Evolutionary conservation across 2,888 invertebrate genomes (phyloP).

Genomic region (Tillus elongatus): DNA sequence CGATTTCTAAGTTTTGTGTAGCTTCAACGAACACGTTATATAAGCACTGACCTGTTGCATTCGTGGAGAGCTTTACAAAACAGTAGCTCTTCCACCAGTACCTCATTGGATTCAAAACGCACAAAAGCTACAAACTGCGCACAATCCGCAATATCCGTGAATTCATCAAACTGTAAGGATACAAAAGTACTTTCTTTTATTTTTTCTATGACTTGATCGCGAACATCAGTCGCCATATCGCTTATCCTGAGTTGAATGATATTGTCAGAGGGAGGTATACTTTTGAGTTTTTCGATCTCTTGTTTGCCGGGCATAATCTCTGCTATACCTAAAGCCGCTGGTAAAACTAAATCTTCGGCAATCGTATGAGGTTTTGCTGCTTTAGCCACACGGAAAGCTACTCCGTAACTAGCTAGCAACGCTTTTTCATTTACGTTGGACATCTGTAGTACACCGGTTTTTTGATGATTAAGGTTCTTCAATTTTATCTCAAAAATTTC

Average conservation of each 20-base stretch:
- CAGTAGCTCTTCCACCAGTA: conserved; percentile 21
- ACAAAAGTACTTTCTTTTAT: conserved; percentile 1
- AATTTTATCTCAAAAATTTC: conserved; percentile 11
- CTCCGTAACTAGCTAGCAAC: conserved; percentile 22
- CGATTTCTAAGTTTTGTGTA: conserved; percentile 12
- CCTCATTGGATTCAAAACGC: conserved; percentile 23
- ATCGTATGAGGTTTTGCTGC: conserved; percentile 23
- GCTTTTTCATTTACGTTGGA: conserved; percentile 17
- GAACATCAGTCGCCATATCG: conserved; percentile 23
- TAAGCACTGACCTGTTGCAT: conserved; percentile 22
- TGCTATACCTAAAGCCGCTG: conserved; percentile 23
- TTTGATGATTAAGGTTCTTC: conserved; percentile 9
- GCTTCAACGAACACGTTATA: conserved; percentile 17
- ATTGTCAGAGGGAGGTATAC: conserved; percentile 30
- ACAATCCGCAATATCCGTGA: conserved; percentile 22
- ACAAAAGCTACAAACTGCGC: conserved; percentile 24
- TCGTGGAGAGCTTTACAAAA: conserved; percentile 22
- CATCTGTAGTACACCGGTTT: conserved; percentile 12
- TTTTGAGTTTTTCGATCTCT: conserved; percentile 25
- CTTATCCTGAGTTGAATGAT: conserved; percentile 29
- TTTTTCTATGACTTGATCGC: conserved; percentile 15
- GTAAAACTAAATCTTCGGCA: conserved; percentile 25
- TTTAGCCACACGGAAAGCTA: conserved; percentile 21
- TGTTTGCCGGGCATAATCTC: conserved; percentile 18
- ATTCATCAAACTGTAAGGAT: conserved; percentile 14